Base-by-base conservation (phyloP, 2,797 vertebrate genomes). In the Centropyge bicolor region DNA sequence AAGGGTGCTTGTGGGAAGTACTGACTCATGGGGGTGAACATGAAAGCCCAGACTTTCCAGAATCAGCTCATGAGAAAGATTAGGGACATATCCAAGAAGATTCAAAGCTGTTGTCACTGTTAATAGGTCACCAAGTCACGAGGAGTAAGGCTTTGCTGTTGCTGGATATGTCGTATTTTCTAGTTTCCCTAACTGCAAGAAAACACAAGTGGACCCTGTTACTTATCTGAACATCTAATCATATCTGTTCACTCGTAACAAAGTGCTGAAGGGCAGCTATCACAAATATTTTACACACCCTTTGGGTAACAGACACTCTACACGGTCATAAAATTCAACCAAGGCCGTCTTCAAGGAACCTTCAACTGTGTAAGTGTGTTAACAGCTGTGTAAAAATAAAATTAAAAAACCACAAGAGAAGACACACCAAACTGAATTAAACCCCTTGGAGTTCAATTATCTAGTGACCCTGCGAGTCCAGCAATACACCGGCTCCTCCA, bases 401-500 rank as follows among this genome's bases (percentile, higher is more conserved):
- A 45, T 4, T 4, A 27, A 40, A 70, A 70, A 76, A 63, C 7
- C n/a, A 70, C 66, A 78, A 74, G 27, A 76, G 61, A 74, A 12
- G 22, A 80, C 62, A 63, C 69, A 77, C 4, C 59, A 38, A 74
- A 86, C 66, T 60, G 74, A 88, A 89, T 88, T 83, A 86, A 82
- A 81, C 80, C 86, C 76, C 55, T 70, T 35, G 1, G 60, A 76
- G 79, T 88, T 95, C 88, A 94, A 95, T 95, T 94, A 96, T 94
- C 89, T 78, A 85, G 89, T 93, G 94, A 95, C 95, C 95, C 94
- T 69, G 75, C 72, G 76, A 89, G 88, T 89, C 89, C 73, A 73
- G 52, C 91, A 85, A 92, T 83, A 89, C 90, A 92, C 93, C 89
- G 89, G 94, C 94, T 94, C 92, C 92, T 93, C 89, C 84, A 91